Conservation (phyloP, 2,113 vertebrate genomes). For the Cynocephalus volans region DNA sequence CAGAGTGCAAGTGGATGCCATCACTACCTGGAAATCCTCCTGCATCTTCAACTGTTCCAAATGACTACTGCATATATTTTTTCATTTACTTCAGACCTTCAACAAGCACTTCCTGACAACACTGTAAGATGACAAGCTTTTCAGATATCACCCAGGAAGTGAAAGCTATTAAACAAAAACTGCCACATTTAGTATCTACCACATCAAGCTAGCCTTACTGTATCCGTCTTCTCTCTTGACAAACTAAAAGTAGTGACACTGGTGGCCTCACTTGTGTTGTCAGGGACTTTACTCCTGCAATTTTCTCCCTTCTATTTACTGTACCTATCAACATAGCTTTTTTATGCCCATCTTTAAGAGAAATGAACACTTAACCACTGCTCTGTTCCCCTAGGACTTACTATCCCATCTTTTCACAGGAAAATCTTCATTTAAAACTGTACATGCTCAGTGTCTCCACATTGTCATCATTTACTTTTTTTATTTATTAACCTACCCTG, state of each 20-base stretch:
- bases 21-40: background rate
- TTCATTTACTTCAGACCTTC: background rate
- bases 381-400: background rate
- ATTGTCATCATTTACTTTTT: background rate
- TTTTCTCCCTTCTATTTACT: too few relatives aligned
- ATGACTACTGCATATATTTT: background rate
- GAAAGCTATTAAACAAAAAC: background rate
- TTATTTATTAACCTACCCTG: background rate
- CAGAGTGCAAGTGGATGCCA: background rate
- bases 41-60: background rate
- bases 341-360: background rate
- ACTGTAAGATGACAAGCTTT: background rate
- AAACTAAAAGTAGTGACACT: background rate
- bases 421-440: background rate
- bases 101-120: background rate
- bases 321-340: background rate
- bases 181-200: background rate
- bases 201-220: background rate
- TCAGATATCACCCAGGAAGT: background rate
- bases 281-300: background rate
- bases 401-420: background rate
- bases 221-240: background rate
- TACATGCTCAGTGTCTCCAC: background rate
- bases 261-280: background rate
- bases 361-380: background rate